phyloP scores from a whole-genome alignment of 2,797 vertebrate genomes.

The Sciurus carolinensis region DNA sequence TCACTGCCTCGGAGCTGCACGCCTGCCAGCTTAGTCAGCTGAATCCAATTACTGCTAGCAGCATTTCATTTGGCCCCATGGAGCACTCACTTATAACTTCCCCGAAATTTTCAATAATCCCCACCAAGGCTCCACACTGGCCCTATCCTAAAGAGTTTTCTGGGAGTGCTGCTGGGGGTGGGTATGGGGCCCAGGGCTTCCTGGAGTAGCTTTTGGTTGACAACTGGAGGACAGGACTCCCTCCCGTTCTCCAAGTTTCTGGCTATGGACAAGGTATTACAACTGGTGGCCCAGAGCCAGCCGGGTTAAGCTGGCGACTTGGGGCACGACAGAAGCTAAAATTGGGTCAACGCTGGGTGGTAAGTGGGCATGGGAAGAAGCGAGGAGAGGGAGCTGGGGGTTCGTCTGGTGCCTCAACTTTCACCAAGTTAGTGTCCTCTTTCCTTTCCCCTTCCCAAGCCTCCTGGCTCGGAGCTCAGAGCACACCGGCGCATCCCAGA shows the following conservation, averaged over 20 bases:
- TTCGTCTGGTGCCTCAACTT: constrained; percentile 37
- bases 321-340: constrained; percentile 66
- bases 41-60: constrained; percentile 92
- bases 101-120: constrained; percentile 91
- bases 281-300: constrained; percentile 60
- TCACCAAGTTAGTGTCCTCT: constrained; percentile 20
- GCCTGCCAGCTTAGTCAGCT: constrained; percentile 92
- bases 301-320: not conserved
- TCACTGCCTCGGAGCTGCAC: constrained; percentile 90
- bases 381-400: fast-evolving
- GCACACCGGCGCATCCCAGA: constrained; percentile 61
- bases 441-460: constrained; percentile 31
- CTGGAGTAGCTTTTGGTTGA: constrained; percentile 55
- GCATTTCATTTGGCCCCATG: constrained; percentile 92
- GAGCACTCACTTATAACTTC: constrained; percentile 91
- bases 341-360: not conserved
- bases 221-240: not conserved
- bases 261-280: constrained; percentile 13
- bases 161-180: constrained; percentile 25
- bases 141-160: constrained; percentile 84
- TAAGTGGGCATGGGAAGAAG: not conserved
- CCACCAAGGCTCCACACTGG: constrained; percentile 79
- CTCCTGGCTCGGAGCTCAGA: not conserved
- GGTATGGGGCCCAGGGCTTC: not conserved
- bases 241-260: constrained; percentile 33